Base-by-base conservation (phyloP, 37 sponge, comb jelly and placozoan genomes). In the Diacarnus erythraeanus region DNA sequence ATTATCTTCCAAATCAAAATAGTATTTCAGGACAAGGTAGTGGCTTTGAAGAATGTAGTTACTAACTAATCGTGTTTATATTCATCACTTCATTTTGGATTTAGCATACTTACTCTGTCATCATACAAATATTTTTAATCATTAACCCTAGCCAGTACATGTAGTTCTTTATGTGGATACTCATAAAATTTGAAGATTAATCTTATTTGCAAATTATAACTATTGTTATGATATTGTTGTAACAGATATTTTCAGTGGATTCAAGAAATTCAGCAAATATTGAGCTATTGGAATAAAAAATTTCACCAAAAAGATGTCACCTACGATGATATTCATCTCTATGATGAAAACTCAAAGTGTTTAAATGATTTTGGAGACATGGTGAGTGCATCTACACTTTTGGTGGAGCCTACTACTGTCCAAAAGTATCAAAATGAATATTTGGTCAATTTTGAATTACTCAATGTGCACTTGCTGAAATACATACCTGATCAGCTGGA, bases 241-340 rank as follows among this genome's bases (percentile, higher is more conserved):
- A 42, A 3, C 47, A 83, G 57, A 59, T 88, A 82, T 29, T 88
- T 82, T 77, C 61, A 82, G 42, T 88, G 88, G 88, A 59, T 88
- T 1, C 38, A 51, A 23, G 31, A 61, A 0, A 33, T 82, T 22
- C 88, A 88, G 64, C 47, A 5, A 0, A n/a, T 88, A 2, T n/a
- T 88, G 21, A 8, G 1, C 3, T 1, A 27, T 23, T 82, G 88
- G 88, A 77, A 82, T 8, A 35, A 36, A 0, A 81, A 82, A 43
- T 72, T 88, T 22, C 1, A 54, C 22, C 8, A 9, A 0, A 22
- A 77, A 20, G 64, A 61, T 0, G n/a, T 77, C 57, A 88, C 77
- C 64, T 82, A 78, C 77, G 88, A 88, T 72, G 88, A 82, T 6
- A 59, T 88, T 20, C 33, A 82, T 2, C 15, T 38, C 20, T 88